Base-by-base conservation (phyloP, 2,888 invertebrate genomes). In the Dichetophora obliterata region DNA sequence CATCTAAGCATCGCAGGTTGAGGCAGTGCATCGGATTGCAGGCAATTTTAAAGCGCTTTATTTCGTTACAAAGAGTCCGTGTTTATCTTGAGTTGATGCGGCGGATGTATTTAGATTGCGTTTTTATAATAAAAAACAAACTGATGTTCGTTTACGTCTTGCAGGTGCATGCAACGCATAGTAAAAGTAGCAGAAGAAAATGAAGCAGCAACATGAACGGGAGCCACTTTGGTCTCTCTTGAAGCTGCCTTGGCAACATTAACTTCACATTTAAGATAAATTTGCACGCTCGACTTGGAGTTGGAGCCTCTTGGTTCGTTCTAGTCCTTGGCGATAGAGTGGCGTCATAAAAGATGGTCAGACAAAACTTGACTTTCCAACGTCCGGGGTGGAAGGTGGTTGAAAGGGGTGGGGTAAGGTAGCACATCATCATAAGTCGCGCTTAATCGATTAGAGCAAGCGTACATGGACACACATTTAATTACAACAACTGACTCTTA, bases 71-170 rank as follows among this genome's bases (percentile, higher is more conserved):
- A 59, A 66, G 34, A 24, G 11, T 43, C 43, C 43, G 43, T 43
- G 43, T 43, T 43, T 43, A 43, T 59, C 31, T 43, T 59, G 48
- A 11, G 74, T 52, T 50, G 73, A 19, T 24, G 73, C 65, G 34
- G 65, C 74, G 66, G 74, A 66, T 54, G 74, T 37, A 24, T 65
- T 34, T 37, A 74, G 65, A 74, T 65, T 54, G 65, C 74, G 74
- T 76, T 68, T 78, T 59, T 31, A 14, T 11, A 43, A 43, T 69
- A 71, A 73, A 66, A 34, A 70, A 54, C 52, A 24, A 71, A 27
- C 19, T 59, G 59, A 59, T 59, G 31, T 54, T 59, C 24, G 59
- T 57, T 57, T 71, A 27, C 68, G 48, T 68, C 68, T 59, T 27
- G 68, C 68, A 68, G 68, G 68, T 68, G 68, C 52, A 34, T 54